These are phyloP conservation scores for Aphelocoma coerulescens DNA, from an alignment of 2,113 vertebrate species.

Conservation along the genomic window DNA sequence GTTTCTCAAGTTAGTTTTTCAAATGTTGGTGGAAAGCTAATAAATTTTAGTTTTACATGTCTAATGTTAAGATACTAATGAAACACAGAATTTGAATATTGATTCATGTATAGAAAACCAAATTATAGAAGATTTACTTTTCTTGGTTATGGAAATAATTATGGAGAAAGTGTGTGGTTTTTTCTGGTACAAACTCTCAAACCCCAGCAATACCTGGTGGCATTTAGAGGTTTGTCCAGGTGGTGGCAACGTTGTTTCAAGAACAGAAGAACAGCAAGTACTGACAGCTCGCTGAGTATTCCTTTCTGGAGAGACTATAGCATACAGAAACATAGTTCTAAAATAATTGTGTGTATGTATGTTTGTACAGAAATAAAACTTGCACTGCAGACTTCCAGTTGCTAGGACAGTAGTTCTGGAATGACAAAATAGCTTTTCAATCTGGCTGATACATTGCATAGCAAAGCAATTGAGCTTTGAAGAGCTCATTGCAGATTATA, in stretches of 20 bases:
- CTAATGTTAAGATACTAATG: not conserved
- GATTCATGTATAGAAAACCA: not conserved
- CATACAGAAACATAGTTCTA: not conserved
- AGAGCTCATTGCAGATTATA: not conserved
- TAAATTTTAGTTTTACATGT: not conserved
- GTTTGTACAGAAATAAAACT: slow-evolving; percentile 13
- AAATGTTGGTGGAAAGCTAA: not conserved
- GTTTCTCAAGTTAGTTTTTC: not conserved
- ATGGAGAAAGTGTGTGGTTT: not conserved
- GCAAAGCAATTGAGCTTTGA: not conserved
- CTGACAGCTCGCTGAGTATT: not conserved
- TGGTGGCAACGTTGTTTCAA: slow-evolving; percentile 61
- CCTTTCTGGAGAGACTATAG: not conserved
- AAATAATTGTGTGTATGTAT: not conserved
- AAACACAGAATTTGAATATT: not conserved
- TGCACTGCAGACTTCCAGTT: not conserved
- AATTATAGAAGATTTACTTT: not conserved
- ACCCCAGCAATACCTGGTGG: not conserved
- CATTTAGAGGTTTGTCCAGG: slow-evolving; percentile 24
- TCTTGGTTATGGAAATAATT: not conserved
- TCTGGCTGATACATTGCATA: not conserved
- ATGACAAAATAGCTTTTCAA: not conserved
- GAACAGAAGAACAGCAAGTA: not conserved
- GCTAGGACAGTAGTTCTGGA: not conserved
- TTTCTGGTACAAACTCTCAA: fast-evolving